Evolutionary conservation across 2,888 invertebrate species (phyloP), one percentile per base, ranked within the genome.

Genomic region (Amblyjoppa fuscipennis): DNA sequence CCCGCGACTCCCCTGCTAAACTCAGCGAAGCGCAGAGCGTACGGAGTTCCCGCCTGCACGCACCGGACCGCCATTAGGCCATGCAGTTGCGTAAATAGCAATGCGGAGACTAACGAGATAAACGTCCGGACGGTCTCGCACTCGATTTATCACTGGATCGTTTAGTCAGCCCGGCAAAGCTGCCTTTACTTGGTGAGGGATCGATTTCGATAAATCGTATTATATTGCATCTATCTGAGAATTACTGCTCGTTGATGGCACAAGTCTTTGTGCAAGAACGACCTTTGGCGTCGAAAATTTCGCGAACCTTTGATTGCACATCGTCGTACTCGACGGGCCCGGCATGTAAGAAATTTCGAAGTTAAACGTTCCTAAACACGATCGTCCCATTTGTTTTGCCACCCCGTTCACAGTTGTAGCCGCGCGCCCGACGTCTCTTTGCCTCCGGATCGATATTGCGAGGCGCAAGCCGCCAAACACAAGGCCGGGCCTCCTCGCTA

Each of bases 401-500:
- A 7, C 16, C 16, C 64, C 64, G 64, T 64, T 64, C 64, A 34
- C 31, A 66, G 75, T 76, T 53, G 77, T 68, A 68, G 77, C 68
- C 68, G 77, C 77, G 68, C 66, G 51, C 38, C 51, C 68, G 77
- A 77, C 77, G 75, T 51, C 75, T 66, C 75, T 76, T 66, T 64
- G 70, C 75, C 53, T 66, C 73, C 73, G 75, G 82, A 85, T 85
- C 82, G 85, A 85, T 85, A 85, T 82, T 79, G 85, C 85, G 85
- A 81, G 81, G 77, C 79, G 81, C 68, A 61, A 71, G 80, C 77
- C 76, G 61, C 69, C 81, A 85, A 76, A 71, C 81, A 77, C 77
- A 77, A 77, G 77, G 77, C 77, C 66, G 66, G 66, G 77, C 77
- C 68, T 77, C 68, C 68, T 20, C 53, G 53, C 77, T 41, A 68